These are phyloP conservation scores for Oreochromis spilurus DNA, from an alignment of 2,113 vertebrate genomes.

Conservation along the genomic window DNA sequence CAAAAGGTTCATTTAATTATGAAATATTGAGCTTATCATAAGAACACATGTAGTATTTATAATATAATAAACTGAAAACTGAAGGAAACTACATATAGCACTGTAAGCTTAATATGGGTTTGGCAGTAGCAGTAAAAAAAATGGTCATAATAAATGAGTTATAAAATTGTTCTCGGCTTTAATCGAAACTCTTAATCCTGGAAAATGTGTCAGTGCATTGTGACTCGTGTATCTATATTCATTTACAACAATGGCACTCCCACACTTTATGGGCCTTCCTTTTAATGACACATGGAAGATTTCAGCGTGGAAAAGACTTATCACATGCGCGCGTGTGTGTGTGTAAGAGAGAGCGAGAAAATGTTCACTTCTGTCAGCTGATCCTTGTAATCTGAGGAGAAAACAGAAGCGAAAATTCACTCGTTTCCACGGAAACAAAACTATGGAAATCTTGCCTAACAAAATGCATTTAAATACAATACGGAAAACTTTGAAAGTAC, in stretches of 20 bases:
- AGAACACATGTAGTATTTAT: neutral
- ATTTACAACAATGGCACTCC: neutral
- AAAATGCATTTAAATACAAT: neutral
- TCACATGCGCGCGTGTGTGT: neutral
- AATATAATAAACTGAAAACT: neutral
- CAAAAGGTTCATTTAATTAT: neutral
- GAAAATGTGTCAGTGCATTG: neutral
- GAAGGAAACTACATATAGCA: neutral
- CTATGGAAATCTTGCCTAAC: neutral
- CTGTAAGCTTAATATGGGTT: neutral
- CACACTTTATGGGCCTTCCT: neutral
- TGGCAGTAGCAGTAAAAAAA: neutral
- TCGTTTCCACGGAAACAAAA: neutral
- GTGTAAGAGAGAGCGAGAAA: neutral
- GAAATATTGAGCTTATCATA: neutral
- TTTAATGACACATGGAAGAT: neutral
- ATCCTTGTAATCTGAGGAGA: neutral
- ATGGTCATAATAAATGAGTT: neutral
- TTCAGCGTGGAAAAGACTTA: neutral
- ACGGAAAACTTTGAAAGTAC: neutral
- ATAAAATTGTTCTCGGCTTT: neutral
- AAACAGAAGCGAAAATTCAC: conserved; percentile 42
- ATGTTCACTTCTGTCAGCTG: neutral
- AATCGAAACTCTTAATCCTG: neutral
- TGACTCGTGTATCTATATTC: neutral